These are phyloP conservation scores for Astreopora myriophthalma DNA, from an alignment of 64 coral and sea anemone species.

Conservation along the genomic window DNA sequence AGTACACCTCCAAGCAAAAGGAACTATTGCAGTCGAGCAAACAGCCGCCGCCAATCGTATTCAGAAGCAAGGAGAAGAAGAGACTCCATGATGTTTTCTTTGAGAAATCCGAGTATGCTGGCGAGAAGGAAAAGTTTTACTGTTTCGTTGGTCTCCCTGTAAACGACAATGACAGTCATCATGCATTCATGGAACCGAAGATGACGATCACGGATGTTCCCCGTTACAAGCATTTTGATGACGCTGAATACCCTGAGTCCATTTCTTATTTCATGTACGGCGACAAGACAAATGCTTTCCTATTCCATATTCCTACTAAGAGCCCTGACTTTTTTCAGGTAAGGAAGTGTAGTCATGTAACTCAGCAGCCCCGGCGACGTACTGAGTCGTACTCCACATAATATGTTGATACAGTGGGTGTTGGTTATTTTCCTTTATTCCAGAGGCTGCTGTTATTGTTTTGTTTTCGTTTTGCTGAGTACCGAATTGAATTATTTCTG, in stretches of 20 bases:
- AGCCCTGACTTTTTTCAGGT: slow-evolving; percentile 42
- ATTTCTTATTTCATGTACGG: slow-evolving; percentile 25
- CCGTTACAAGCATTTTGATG: slow-evolving; percentile 48
- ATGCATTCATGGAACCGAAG: slow-evolving; percentile 1
- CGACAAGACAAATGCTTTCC: neutral
- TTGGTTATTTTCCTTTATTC: no score
- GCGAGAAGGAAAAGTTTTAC: neutral
- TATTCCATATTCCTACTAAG: slow-evolving; percentile 24
- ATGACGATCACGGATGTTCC: slow-evolving; percentile 26
- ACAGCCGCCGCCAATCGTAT: neutral
- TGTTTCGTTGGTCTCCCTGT: slow-evolving; percentile 7
- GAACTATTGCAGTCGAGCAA: neutral
- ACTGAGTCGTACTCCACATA: no score
- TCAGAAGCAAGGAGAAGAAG: neutral
- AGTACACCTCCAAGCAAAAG: neutral
- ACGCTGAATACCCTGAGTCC: neutral
- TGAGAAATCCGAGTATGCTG: neutral
- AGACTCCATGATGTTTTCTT: neutral
- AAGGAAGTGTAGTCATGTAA: neutral
- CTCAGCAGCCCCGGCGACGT: neutral
- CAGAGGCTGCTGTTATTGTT: no score
- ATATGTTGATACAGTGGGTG: no score
- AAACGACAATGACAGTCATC: neutral
- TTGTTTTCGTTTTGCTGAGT: no score
- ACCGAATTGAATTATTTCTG: no score